phyloP scores from a whole-genome alignment of 2,797 vertebrate species.

The Tokudaia muenninki region DNA sequence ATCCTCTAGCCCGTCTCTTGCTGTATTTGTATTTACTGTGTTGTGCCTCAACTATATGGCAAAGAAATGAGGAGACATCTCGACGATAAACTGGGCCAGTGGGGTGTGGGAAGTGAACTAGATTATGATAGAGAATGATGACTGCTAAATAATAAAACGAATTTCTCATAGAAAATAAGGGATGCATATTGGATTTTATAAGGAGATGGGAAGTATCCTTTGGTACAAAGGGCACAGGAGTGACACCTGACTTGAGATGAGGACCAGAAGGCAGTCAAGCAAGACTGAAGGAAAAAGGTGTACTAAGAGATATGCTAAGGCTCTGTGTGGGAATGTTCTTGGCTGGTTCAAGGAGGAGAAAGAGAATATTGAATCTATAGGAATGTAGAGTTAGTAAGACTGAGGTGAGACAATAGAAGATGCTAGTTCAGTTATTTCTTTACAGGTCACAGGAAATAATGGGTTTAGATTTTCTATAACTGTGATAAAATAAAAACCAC shows the following conservation, averaged over 20 bases:
- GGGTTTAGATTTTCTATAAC: not conserved
- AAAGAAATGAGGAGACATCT: not conserved
- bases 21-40: not conserved
- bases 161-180: not conserved
- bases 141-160: not conserved
- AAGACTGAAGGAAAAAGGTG: not conserved
- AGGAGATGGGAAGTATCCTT: not conserved
- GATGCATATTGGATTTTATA: conserved; percentile 1
- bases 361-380: not conserved
- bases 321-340: not conserved
- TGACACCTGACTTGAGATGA: not conserved
- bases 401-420: not conserved
- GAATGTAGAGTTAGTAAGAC: not conserved
- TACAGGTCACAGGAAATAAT: not conserved
- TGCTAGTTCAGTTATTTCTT: not conserved
- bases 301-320: not conserved
- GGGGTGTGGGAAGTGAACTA: not conserved
- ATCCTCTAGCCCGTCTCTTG: not conserved
- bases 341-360: not conserved
- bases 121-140: conserved; percentile 19
- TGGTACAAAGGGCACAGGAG: not conserved
- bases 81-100: not conserved
- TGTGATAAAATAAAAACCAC: not conserved
- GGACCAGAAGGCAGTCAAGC: not conserved
- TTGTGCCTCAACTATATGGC: not conserved